Percentiles rank a stretch among this genome's conserved stretches.
These are phyloP conservation scores for Cephus spinipes DNA, from an alignment of 2,888 invertebrate species.

Conservation along the genomic window DNA sequence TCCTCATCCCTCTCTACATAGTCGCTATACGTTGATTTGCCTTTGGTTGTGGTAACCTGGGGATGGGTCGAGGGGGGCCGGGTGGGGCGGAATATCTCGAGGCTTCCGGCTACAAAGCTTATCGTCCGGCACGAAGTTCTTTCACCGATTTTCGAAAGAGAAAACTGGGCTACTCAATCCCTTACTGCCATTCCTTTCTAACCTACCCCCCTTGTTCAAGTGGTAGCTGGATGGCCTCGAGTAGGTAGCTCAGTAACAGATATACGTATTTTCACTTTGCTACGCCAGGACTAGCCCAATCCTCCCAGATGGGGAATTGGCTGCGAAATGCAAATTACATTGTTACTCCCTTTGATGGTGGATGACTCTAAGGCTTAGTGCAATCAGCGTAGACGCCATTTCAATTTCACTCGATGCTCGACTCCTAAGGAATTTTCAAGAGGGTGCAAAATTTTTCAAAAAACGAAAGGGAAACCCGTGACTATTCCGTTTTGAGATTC, in stretches of 20 bases:
- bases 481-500: too few relatives aligned
- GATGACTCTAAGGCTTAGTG: slow-evolving; percentile 17
- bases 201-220: too few relatives aligned
- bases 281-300: too few relatives aligned
- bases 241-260: too few relatives aligned
- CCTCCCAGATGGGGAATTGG: background rate
- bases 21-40: background rate
- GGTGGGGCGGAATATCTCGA: slow-evolving; percentile 39
- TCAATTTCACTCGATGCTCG: background rate
- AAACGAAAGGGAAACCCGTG: too few relatives aligned
- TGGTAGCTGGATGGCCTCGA: too few relatives aligned
- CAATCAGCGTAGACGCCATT: slow-evolving; percentile 17
- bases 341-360: slow-evolving; percentile 21
- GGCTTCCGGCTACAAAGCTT: slow-evolving; percentile 40
- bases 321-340: slow-evolving; percentile 32
- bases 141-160: slow-evolving; percentile 34
- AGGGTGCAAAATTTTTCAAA: too few relatives aligned
- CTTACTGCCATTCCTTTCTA: too few relatives aligned
- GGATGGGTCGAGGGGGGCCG: background rate
- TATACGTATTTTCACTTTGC: too few relatives aligned
- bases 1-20: background rate
- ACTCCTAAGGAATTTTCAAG: background rate
- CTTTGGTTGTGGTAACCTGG: background rate
- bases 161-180: slow-evolving; percentile 28
- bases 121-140: slow-evolving; percentile 25